phyloP scores from a whole-genome alignment of 2,113 vertebrate genomes.

The Apistogramma diplotaenia region DNA sequence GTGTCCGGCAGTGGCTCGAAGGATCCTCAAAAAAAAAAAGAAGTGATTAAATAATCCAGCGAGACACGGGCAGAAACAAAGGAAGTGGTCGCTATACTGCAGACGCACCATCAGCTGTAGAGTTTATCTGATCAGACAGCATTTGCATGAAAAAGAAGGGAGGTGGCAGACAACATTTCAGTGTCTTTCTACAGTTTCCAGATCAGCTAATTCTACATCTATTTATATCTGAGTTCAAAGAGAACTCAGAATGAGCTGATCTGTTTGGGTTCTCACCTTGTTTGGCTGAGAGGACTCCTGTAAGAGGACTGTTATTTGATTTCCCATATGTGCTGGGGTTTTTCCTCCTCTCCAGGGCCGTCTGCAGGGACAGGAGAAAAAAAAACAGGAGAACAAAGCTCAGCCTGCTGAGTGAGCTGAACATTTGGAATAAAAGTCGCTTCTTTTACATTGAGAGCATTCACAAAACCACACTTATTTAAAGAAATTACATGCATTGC shows the following conservation, averaged over 20 bases:
- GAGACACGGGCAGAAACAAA: neutral
- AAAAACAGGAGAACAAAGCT: neutral
- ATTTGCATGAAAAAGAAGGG: neutral
- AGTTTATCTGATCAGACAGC: neutral
- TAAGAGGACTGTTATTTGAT: conserved; percentile 85
- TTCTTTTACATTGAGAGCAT: neutral
- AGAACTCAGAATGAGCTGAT: neutral
- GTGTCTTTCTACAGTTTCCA: neutral
- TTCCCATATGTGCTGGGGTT: conserved; percentile 82
- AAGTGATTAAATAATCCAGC: conserved; percentile 37
- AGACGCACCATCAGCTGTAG: neutral
- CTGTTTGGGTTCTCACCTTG: conserved; percentile 81
- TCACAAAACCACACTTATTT: neutral
- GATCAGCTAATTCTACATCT: neutral
- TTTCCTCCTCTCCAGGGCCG: conserved; percentile 90
- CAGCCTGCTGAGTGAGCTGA: neutral
- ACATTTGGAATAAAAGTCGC: neutral
- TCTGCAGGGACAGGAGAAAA: conserved; percentile 67
- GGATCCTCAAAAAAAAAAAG: conserved; percentile 17
- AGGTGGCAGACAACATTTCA: neutral
- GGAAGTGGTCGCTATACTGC: neutral
- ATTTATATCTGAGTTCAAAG: neutral
- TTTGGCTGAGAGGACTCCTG: conserved; percentile 93
- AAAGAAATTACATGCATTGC: neutral
- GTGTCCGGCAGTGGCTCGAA: conserved; percentile 31